phyloP scores from a whole-genome alignment of 2,797 vertebrate genomes.

The Falco concolor region DNA sequence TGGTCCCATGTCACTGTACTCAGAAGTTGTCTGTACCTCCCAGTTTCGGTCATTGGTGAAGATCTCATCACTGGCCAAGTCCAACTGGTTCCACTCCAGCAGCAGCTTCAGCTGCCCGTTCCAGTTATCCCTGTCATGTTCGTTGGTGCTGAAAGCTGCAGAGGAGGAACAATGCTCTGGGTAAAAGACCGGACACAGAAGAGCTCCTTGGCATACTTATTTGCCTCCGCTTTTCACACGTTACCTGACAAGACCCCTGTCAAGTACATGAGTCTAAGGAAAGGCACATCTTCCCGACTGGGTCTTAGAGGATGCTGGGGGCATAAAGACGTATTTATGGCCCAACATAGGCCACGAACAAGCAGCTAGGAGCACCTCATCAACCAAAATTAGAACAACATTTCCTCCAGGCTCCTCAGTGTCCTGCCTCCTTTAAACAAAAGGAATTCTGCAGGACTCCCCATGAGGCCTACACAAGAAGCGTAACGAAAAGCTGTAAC shows the following conservation, averaged over 20 bases:
- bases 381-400: not conserved
- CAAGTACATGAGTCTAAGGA: no score
- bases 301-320: not conserved
- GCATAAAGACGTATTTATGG: not conserved
- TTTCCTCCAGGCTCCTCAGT: not conserved
- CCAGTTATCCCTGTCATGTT: conserved; percentile 79
- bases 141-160: conserved; percentile 78
- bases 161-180: not conserved
- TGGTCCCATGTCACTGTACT: not conserved
- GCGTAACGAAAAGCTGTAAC: not conserved
- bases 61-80: conserved; percentile 78
- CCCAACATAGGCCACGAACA: not conserved
- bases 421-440: not conserved
- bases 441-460: not conserved
- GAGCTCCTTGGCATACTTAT: not conserved
- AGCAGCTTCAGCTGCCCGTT: conserved; percentile 78
- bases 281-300: not conserved
- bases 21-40: conserved; percentile 66
- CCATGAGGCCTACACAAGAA: not conserved
- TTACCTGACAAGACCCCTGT: not conserved
- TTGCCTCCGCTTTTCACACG: not conserved
- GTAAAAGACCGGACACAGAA: not conserved
- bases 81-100: conserved; percentile 81
- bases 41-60: conserved; percentile 79
- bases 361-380: not conserved